A percentile compares a stretch with the other conserved stretches of the same genome.
These are phyloP conservation scores for Lepidotrigona ventralis DNA, from an alignment of 1,140 invertebrate species.

Conservation along the genomic window DNA sequence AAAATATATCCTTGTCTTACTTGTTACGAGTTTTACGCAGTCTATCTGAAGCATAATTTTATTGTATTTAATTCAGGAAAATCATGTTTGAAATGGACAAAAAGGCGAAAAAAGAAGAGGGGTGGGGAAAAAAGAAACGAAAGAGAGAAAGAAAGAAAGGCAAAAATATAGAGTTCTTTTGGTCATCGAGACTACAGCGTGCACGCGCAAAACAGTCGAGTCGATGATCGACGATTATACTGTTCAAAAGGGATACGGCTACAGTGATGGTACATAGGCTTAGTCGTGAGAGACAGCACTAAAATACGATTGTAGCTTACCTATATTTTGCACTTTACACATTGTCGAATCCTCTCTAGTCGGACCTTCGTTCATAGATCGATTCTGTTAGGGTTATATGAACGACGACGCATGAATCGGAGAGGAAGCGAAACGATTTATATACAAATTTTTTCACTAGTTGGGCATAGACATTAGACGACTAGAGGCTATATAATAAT, in stretches of 20 bases:
- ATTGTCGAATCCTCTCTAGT: constrained; percentile 66
- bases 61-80: not conserved
- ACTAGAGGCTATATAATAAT: constrained; percentile 79
- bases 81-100: not conserved
- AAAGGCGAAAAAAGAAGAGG: not conserved
- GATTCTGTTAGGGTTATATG: constrained; percentile 10
- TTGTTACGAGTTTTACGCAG: constrained; percentile 24
- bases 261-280: constrained; percentile 71
- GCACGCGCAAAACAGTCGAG: not conserved
- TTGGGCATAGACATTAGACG: constrained; percentile 77
- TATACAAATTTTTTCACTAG: constrained; percentile 73
- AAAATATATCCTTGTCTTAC: constrained; percentile 44
- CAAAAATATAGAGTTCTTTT: not conserved
- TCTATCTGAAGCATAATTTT: not conserved
- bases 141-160: no score
- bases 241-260: constrained; percentile 55
- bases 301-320: constrained; percentile 75
- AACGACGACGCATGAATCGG: constrained; percentile 43
- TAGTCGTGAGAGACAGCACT: constrained; percentile 74
- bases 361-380: constrained; percentile 42
- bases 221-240: constrained; percentile 29
- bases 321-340: constrained; percentile 77
- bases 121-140: not conserved
- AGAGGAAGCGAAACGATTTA: constrained; percentile 61
- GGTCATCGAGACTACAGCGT: not conserved